A percentile compares a stretch with the other conserved stretches of the same genome.
phyloP scores from a whole-genome alignment of 92 coral and sea anemone genomes.

The Ricordea florida region DNA sequence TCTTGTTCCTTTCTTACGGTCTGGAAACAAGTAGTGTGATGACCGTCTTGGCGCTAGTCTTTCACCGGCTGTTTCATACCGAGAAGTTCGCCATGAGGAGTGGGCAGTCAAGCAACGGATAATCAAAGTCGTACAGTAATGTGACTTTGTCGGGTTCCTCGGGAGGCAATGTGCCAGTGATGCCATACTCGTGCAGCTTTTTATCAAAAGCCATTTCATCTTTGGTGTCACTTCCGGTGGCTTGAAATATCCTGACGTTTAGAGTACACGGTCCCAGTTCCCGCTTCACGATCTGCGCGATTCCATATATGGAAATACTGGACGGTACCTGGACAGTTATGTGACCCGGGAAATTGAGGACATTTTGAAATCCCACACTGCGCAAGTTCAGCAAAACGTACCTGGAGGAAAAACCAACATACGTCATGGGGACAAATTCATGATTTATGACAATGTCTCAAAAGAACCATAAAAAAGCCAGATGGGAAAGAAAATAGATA shows the following conservation, averaged over 20 bases:
- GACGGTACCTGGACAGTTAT: conserved; percentile 58
- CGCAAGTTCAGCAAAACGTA: conserved; percentile 52
- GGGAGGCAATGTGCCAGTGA: conserved; percentile 40
- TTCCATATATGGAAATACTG: conserved; percentile 69
- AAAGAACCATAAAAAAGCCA: too few species aligned
- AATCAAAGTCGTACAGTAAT: conserved; percentile 74
- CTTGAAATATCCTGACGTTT: conserved; percentile 50
- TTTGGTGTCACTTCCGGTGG: conserved; percentile 20
- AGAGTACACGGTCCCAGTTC: conserved; percentile 69
- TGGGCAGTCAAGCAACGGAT: conserved; percentile 73
- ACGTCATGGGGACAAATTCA: background rate
- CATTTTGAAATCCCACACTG: conserved; percentile 32
- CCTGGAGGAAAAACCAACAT: conserved; percentile 14
- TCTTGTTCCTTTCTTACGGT: too few species aligned
- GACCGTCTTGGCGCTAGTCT: too few species aligned
- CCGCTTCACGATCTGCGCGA: conserved; percentile 52
- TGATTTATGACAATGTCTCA: too few species aligned
- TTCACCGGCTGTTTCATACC: background rate
- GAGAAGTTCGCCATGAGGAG: conserved; percentile 65
- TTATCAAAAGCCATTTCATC: conserved; percentile 42
- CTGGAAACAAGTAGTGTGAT: too few species aligned
- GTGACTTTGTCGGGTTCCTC: conserved; percentile 46
- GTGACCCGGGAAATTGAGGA: background rate
- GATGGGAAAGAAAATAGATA: too few species aligned
- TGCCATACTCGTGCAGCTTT: conserved; percentile 67